phyloP scores from a whole-genome alignment of 2,113 vertebrate species.

The Anas platyrhynchos region DNA sequence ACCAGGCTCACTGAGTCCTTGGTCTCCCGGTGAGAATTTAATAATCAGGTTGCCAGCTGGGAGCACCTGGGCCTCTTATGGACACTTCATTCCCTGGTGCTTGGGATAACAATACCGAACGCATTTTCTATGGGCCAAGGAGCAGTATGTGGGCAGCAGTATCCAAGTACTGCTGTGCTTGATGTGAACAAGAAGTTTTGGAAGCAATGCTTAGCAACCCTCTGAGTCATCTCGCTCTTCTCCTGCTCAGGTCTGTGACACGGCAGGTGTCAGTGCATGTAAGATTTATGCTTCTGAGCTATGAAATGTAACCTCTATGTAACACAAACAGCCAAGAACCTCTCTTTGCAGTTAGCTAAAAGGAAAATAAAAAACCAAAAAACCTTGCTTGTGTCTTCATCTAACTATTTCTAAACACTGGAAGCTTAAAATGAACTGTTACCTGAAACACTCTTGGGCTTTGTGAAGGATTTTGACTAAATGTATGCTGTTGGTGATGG shows the following conservation, averaged over 20 bases:
- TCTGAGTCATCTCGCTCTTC: background rate
- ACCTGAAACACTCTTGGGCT: background rate
- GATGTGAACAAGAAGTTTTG: background rate
- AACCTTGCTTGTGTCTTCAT: background rate
- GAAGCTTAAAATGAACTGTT: background rate
- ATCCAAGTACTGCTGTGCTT: background rate
- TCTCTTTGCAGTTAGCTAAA: background rate
- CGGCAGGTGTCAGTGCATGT: rapidly evolving
- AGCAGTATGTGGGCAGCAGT: rapidly evolving
- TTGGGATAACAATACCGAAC: background rate
- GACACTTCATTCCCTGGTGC: background rate
- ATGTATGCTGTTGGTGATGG: background rate
- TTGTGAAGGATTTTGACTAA: background rate
- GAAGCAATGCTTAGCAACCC: background rate
- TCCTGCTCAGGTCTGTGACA: rapidly evolving
- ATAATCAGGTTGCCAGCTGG: background rate
- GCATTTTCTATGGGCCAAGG: background rate
- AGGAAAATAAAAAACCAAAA: background rate
- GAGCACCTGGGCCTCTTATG: background rate
- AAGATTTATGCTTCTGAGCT: background rate
- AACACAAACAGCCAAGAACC: rapidly evolving
- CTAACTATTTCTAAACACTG: background rate
- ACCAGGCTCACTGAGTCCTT: background rate
- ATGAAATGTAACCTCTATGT: background rate
- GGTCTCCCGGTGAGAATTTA: background rate